A percentile compares a stretch with the other conserved stretches of the same genome.
Evolutionary conservation across 2,113 vertebrate species (phyloP).

Genomic region (Pontoporia blainvillei): DNA sequence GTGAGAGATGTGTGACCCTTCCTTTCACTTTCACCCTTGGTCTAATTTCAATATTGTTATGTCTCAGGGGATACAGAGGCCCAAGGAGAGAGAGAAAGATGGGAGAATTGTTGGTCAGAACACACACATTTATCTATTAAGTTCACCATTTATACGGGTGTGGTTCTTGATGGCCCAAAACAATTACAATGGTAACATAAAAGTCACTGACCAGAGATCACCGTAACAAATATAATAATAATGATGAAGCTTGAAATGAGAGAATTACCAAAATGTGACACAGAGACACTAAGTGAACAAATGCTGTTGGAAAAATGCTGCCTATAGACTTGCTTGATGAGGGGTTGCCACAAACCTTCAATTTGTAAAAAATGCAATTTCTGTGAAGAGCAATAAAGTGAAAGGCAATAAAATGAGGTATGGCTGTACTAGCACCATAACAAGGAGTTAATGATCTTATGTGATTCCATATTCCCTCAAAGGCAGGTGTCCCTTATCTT

Average conservation of each 20-base stretch:
- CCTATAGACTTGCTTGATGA: background rate
- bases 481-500: background rate
- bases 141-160: background rate
- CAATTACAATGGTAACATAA: background rate
- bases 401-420: background rate
- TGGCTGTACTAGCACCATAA: background rate
- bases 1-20: background rate
- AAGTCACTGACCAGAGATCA: background rate
- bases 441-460: background rate
- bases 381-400: background rate
- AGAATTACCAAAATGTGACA: background rate
- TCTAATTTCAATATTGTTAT: background rate
- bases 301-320: background rate
- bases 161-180: background rate
- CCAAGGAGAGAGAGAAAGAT: background rate
- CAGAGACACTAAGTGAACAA: background rate
- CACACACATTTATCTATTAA: background rate
- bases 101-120: background rate
- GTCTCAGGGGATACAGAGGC: background rate
- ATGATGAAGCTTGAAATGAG: background rate
- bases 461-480: background rate
- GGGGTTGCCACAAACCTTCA: background rate
- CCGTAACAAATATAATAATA: background rate
- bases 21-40: background rate
- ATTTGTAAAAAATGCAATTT: background rate